phyloP scores from a whole-genome alignment of 1,140 invertebrate species.

The Platorchestia sp. region DNA sequence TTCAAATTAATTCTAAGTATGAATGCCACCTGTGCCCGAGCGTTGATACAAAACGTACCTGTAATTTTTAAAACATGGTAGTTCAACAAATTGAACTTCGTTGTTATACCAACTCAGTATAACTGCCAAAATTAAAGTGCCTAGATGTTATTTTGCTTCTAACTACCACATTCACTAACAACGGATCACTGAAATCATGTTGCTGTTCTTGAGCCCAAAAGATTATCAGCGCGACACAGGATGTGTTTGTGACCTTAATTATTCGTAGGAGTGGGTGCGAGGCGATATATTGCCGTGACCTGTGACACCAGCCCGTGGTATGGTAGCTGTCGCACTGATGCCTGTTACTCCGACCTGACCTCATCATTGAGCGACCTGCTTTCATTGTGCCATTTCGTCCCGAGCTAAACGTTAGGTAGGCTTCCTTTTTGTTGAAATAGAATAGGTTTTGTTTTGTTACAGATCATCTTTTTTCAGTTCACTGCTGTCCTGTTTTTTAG shows the following conservation, averaged over 20 bases:
- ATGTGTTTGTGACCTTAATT: neutral
- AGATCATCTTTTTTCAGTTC: too few species aligned
- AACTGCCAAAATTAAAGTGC: neutral
- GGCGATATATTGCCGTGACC: neutral
- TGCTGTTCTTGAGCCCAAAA: neutral
- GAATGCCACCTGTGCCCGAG: too few species aligned
- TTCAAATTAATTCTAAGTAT: too few species aligned
- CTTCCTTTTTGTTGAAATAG: too few species aligned
- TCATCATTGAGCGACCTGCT: neutral
- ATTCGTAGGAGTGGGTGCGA: neutral
- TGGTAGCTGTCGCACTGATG: neutral
- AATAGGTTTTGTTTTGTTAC: too few species aligned
- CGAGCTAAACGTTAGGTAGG: too few species aligned
- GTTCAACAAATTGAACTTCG: too few species aligned
- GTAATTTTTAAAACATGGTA: too few species aligned
- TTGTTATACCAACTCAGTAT: neutral
- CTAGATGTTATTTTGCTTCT: neutral
- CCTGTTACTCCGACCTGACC: neutral
- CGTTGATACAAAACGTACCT: too few species aligned
- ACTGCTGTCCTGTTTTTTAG: too few species aligned
- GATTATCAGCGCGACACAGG: neutral
- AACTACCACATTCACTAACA: neutral
- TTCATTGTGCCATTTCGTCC: neutral
- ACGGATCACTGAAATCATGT: neutral
- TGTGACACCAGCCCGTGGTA: neutral